Base-by-base conservation (phyloP, 2,888 invertebrate genomes). In the Nebria brevicollis region DNA sequence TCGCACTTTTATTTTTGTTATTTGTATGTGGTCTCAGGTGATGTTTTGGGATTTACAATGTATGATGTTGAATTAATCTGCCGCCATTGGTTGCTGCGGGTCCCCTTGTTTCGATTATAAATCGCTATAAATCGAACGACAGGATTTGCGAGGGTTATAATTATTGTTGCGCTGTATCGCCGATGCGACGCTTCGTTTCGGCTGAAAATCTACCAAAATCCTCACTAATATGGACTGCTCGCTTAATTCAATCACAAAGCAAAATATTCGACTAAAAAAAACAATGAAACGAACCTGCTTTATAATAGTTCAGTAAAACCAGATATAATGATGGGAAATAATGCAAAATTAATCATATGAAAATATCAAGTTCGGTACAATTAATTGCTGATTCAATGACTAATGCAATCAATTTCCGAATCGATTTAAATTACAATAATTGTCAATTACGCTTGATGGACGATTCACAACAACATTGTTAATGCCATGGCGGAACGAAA, bases 301-400 rank as follows among this genome's bases (percentile, higher is more conserved):
- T 43, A 73, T 42, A 42, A 42, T 41, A 15, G 73, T 73, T 41
- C 13, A 66, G n/a, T 66, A 25, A 20, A 66, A 66, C 66, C 13
- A 25, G 66, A 34, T 34, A 34, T 34, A 34, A 34, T 34, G 34
- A 34, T 34, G 34, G 34, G 34, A 34, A 54, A 54, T 54, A 54
- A 54, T 54, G 8, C 54, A 54, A 54, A 54, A 54, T 54, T 54
- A 54, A 54, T 54, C 54, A 54, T 54, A 54, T 54, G 54, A 11
- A 54, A 54, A 54, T 54, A 54, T 54, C 54, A 54, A 54, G 54
- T 54, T 54, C 8, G 11, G 13, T 54, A 54, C 54, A 54, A 54
- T 54, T 54, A 54, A 54, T 54, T 54, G 13, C 54, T 11, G 13
- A 54, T 54, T 11, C 54, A 54, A 54, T 54, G 54, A 54, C 8